Conservation (phyloP, 2,888 invertebrate species). For the Peribatodes rhomboidaria region DNA sequence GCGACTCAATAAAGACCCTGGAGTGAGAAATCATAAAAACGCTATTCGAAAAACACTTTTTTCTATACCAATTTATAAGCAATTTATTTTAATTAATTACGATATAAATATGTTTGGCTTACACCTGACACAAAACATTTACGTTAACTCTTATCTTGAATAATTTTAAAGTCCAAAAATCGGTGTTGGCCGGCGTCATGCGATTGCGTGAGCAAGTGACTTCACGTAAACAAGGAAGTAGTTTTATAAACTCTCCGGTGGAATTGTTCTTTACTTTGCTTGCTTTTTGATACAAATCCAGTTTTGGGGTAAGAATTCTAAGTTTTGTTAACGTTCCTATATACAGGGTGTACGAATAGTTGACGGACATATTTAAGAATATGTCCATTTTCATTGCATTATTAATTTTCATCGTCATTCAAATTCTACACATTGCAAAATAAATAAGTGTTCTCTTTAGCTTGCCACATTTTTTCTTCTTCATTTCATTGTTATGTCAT, state of each 20-base stretch:
- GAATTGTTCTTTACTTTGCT: slow-evolving; percentile 33
- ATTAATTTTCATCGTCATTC: too few relatives aligned
- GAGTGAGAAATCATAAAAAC: neutral
- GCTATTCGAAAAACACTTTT: too few relatives aligned
- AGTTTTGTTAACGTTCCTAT: neutral
- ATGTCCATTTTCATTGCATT: too few relatives aligned
- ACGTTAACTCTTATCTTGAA: slow-evolving; percentile 54
- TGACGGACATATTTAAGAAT: too few relatives aligned
- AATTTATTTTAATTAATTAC: slow-evolving; percentile 36
- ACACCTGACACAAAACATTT: slow-evolving; percentile 57
- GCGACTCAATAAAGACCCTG: too few relatives aligned
- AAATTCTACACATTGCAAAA: too few relatives aligned
- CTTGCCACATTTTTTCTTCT: too few relatives aligned
- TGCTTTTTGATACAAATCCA: slow-evolving; percentile 4
- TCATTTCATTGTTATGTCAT: too few relatives aligned
- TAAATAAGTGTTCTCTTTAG: too few relatives aligned
- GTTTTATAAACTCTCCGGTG: slow-evolving; percentile 45
- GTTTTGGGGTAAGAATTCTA: neutral
- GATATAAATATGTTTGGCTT: slow-evolving; percentile 50
- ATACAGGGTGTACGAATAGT: neutral
- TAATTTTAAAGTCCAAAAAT: slow-evolving; percentile 56
- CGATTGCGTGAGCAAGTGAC: slow-evolving; percentile 71
- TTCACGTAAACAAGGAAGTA: slow-evolving; percentile 54
- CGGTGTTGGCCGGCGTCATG: slow-evolving; percentile 64
- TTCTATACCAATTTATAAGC: slow-evolving; percentile 23